These are phyloP conservation scores for Solenodon paradoxus DNA, from an alignment of 2,113 vertebrate species.

Conservation along the genomic window DNA sequence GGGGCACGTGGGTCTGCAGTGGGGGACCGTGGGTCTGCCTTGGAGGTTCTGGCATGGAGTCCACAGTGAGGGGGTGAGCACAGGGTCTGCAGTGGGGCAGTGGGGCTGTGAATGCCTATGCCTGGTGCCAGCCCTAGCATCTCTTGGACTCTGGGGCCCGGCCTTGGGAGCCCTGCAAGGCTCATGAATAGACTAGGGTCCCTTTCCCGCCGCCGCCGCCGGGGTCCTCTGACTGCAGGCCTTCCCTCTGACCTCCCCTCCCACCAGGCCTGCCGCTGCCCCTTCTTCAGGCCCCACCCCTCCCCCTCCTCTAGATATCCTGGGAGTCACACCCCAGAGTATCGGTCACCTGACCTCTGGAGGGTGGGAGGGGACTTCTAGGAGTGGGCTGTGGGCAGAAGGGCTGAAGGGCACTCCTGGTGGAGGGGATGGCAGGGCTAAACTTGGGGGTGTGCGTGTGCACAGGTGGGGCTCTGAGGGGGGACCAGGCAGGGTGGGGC, in stretches of 20 bases:
- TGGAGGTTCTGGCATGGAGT: too few relatives aligned
- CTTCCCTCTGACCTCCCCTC: background rate
- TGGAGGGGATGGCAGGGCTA: too few relatives aligned
- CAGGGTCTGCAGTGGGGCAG: too few relatives aligned
- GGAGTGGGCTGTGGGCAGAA: too few relatives aligned
- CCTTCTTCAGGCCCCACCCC: background rate
- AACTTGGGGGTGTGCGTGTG: too few relatives aligned
- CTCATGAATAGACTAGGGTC: background rate
- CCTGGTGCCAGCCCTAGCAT: fast-evolving
- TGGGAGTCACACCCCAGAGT: fast-evolving
- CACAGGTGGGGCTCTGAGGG: too few relatives aligned
- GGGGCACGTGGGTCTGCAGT: background rate
- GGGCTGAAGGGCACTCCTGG: too few relatives aligned
- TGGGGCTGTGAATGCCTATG: background rate
- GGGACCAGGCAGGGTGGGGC: background rate
- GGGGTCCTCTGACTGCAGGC: background rate
- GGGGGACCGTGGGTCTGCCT: background rate
- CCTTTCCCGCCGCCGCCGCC: background rate
- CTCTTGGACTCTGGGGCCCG: background rate
- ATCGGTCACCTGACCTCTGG: too few relatives aligned
- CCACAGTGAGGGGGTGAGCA: too few relatives aligned
- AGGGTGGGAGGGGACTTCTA: too few relatives aligned
- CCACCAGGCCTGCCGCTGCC: background rate
- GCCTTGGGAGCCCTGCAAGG: too few relatives aligned
- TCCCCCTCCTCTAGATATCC: background rate